phyloP scores from a whole-genome alignment of 1,140 invertebrate species.

The Dreissena polymorpha region DNA sequence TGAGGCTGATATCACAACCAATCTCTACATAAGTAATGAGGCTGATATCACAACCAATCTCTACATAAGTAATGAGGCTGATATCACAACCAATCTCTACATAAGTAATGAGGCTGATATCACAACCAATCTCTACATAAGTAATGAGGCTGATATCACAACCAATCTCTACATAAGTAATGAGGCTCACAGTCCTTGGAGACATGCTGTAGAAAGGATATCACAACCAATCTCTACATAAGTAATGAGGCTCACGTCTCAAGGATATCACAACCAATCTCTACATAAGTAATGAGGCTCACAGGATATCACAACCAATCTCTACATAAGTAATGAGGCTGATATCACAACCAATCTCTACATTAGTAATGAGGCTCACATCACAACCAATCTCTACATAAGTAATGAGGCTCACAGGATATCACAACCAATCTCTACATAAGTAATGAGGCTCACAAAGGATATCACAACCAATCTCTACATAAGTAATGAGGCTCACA shows the following conservation, averaged over 20 bases:
- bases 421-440: neutral
- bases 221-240: no score
- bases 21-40: neutral
- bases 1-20: neutral
- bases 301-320: neutral
- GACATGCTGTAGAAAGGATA: no score
- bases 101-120: neutral
- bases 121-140: slow-evolving; percentile 36
- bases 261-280: no score
- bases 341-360: neutral
- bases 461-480: neutral
- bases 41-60: neutral
- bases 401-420: neutral
- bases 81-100: neutral
- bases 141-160: slow-evolving; percentile 35
- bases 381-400: neutral
- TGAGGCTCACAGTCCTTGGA: neutral
- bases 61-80: neutral
- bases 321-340: neutral
- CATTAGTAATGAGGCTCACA: neutral
- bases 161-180: slow-evolving; percentile 3
- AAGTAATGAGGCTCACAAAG: neutral
- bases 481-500: neutral
- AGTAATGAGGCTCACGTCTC: no score
- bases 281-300: neutral